Percentiles rank a stretch among this genome's conserved stretches.
Evolutionary conservation across 2,797 vertebrate genomes (phyloP).

Genomic region (Syngnathus acus): DNA sequence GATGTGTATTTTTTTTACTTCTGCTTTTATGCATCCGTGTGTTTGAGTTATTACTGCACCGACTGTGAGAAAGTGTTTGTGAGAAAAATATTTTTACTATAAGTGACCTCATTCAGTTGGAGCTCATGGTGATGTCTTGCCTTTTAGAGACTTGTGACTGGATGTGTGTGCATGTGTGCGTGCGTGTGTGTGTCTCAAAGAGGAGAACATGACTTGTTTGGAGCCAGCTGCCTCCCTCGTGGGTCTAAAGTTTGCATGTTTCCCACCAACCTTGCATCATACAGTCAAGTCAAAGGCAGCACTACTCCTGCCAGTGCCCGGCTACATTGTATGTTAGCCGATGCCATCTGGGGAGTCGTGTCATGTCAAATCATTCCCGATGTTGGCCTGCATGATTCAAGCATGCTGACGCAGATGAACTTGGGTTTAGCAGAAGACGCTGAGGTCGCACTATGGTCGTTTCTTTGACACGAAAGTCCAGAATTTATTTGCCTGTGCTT

Average conservation of each 20-base stretch:
- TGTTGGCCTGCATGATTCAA: slow-evolving; percentile 25
- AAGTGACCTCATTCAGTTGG: slow-evolving; percentile 57
- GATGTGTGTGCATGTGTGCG: background rate
- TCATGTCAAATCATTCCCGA: slow-evolving; percentile 17
- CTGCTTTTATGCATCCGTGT: background rate
- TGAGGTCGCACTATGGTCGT: background rate
- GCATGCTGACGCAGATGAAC: background rate
- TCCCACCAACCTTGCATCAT: slow-evolving; percentile 51
- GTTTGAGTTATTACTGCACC: slow-evolving; percentile 25
- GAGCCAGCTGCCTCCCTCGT: slow-evolving; percentile 55
- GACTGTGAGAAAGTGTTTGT: slow-evolving; percentile 50
- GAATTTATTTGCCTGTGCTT: background rate
- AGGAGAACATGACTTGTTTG: slow-evolving; percentile 31
- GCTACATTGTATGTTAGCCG: slow-evolving; percentile 22
- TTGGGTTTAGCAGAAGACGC: background rate
- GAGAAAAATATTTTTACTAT: slow-evolving; percentile 61
- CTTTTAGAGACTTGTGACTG: slow-evolving; percentile 48
- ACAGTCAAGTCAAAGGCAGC: slow-evolving; percentile 29
- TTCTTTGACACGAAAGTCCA: background rate
- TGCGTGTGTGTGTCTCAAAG: too few species aligned
- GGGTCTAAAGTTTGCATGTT: slow-evolving; percentile 57
- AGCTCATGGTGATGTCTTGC: slow-evolving; percentile 49
- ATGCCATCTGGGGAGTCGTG: slow-evolving; percentile 23
- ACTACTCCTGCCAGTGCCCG: slow-evolving; percentile 24
- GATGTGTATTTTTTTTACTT: background rate